These are phyloP conservation scores for Catajapyx aquilonaris DNA, from an alignment of 1,140 invertebrate species.

Conservation along the genomic window DNA sequence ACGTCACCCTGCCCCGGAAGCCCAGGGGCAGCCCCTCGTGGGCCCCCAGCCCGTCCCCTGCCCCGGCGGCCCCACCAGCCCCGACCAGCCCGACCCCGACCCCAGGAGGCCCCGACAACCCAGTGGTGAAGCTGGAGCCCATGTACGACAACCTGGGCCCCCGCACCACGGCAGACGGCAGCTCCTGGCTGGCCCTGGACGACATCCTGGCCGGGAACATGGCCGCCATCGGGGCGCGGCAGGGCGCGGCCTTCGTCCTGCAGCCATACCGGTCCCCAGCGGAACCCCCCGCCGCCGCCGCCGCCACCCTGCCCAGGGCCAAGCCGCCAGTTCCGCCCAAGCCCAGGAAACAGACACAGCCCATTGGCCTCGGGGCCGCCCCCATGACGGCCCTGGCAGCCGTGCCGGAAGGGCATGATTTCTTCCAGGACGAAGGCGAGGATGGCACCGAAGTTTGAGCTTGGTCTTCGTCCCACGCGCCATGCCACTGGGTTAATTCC, in stretches of 20 bases:
- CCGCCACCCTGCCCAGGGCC: constrained; percentile 16
- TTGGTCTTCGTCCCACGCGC: too few relatives aligned
- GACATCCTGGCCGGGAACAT: constrained; percentile 23
- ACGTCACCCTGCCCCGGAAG: too few relatives aligned
- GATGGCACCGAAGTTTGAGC: constrained; percentile 68
- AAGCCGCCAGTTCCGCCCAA: constrained; percentile 38
- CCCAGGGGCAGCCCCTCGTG: too few relatives aligned
- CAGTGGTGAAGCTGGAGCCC: constrained; percentile 43
- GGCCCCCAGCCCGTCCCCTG: too few relatives aligned
- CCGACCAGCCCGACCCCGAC: too few relatives aligned
- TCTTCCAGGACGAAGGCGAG: constrained; percentile 48
- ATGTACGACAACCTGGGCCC: constrained; percentile 65
- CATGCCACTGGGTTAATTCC: too few relatives aligned
- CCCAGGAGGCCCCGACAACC: too few relatives aligned
- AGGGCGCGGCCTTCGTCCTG: constrained; percentile 11
- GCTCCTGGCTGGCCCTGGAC: constrained; percentile 51
- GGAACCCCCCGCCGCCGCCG: constrained; percentile 24
- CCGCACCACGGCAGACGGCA: constrained; percentile 64
- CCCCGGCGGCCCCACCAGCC: too few relatives aligned
- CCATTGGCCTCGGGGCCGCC: constrained; percentile 33
- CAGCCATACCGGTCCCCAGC: constrained; percentile 24
- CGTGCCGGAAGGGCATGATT: constrained; percentile 35
- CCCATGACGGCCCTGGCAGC: constrained; percentile 21
- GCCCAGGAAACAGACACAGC: constrained; percentile 50
- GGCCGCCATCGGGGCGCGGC: too few relatives aligned